Evolutionary conservation across 2,113 vertebrate species (phyloP), one percentile per base, ranked within the genome.

Genomic region (Podarcis raffonei): DNA sequence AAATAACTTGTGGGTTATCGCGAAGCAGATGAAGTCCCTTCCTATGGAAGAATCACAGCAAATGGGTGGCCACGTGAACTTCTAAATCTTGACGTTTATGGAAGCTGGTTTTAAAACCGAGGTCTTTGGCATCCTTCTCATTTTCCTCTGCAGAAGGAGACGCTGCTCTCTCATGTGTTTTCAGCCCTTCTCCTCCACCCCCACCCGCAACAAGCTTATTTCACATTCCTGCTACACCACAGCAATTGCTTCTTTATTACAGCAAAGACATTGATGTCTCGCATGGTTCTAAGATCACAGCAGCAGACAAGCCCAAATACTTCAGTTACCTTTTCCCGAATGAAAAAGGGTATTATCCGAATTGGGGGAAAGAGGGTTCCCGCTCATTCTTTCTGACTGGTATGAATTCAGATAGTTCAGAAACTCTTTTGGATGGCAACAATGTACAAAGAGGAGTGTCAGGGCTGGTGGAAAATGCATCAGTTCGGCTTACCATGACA

Each of bases 331-430:
- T 91, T 91, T 74, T 83, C 16, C 81, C 87, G 79, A 87, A 12
- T 53, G 2, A 65, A 75, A 74, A 94, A 92, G 30, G 89, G 65
- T 85, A 27, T 82, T 92, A 83, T 81, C 42, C 53, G 91, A 92
- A 92, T 0, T 6, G 81, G n/a, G 27, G 87, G 88, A 78, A 92
- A 90, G 87, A 77, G 81, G 69, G 53, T 77, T 91, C 48, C 62
- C 87, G 74, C 84, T 92, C 90, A 94, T 83, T 85, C 88, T 90
- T 89, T 87, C 42, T 75, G 91, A 89, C 72, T 83, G 77, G 78
- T 79, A 89, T 90, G 91, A 92, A 91, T 86, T 90, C 91, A 94
- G 77, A 92, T 88, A 90, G 32, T 78, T 42, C 81, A 74, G 3
- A 0, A 13, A 91, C 74, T 65, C 42, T 86, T 88, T 93, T n/a